A percentile compares a stretch with the other conserved stretches of the same genome.
These are phyloP conservation scores for Belonocnema kinseyi DNA, from an alignment of 1,140 invertebrate genomes.

Conservation along the genomic window DNA sequence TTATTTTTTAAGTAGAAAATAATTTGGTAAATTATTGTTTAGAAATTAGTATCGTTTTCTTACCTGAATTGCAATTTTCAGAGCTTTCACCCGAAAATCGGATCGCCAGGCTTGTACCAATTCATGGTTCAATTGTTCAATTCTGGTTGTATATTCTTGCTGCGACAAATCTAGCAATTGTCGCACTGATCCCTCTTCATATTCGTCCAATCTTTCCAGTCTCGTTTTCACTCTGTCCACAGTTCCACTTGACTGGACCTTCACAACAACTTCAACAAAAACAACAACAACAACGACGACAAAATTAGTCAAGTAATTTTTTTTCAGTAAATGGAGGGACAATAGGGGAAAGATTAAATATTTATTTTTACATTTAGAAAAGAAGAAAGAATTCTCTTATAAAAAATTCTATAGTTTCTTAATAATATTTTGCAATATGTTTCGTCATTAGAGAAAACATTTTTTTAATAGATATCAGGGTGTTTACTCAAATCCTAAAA, in stretches of 20 bases:
- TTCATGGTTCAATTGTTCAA: constrained; percentile 93
- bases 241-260: constrained; percentile 81
- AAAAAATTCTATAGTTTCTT: too few species aligned
- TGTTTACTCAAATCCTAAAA: too few species aligned
- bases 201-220: constrained; percentile 95
- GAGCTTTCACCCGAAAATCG: constrained; percentile 95
- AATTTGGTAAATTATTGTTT: too few species aligned
- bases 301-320: too few species aligned
- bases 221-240: constrained; percentile 94
- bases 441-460: too few species aligned
- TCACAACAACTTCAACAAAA: constrained; percentile 80
- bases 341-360: too few species aligned
- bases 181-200: constrained; percentile 91
- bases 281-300: background rate
- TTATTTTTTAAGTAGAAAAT: too few species aligned
- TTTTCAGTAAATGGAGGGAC: too few species aligned
- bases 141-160: constrained; percentile 91
- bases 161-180: constrained; percentile 94
- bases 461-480: too few species aligned
- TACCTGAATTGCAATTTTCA: constrained; percentile 96
- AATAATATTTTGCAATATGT: too few species aligned
- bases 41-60: background rate
- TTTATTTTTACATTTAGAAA: too few species aligned
- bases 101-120: constrained; percentile 93
- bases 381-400: too few species aligned